Percentiles rank a stretch among this genome's conserved stretches.
Conservation (phyloP, 53 echinoderm and acorn worm genomes). For the Luidia sarsii region DNA sequence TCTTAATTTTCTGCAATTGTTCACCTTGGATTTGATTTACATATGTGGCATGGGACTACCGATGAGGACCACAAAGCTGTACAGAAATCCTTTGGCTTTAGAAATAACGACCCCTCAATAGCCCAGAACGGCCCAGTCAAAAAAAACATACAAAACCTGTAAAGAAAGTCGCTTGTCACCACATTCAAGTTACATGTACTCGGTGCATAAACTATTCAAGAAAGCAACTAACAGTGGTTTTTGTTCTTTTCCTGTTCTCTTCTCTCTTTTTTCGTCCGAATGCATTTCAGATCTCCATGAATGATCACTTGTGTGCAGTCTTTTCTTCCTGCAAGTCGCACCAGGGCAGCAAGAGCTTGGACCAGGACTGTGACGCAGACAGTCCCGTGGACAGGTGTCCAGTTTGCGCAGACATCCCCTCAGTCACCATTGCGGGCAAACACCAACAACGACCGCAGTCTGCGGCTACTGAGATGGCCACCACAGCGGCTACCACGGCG, state of each 20-base stretch:
- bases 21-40: no score
- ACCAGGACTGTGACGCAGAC: background rate
- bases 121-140: no score
- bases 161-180: no score
- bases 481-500: slow-evolving; percentile 60
- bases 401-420: background rate
- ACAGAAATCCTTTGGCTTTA: no score
- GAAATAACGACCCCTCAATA: no score
- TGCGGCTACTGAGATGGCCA: slow-evolving; percentile 69
- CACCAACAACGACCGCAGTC: slow-evolving; percentile 19
- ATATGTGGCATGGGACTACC: no score
- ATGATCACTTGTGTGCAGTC: slow-evolving; percentile 44
- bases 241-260: background rate
- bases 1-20: no score
- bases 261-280: background rate
- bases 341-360: slow-evolving; percentile 5
- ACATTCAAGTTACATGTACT: no score
- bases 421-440: slow-evolving; percentile 30
- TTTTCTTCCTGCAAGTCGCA: slow-evolving; percentile 14
- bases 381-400: no score
- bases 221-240: background rate
- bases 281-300: slow-evolving; percentile 53
- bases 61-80: no score
- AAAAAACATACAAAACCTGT: no score
- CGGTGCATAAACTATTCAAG: no score